Conservation (phyloP, 2,888 invertebrate species). For the Rhaphigaster nebulosa region DNA sequence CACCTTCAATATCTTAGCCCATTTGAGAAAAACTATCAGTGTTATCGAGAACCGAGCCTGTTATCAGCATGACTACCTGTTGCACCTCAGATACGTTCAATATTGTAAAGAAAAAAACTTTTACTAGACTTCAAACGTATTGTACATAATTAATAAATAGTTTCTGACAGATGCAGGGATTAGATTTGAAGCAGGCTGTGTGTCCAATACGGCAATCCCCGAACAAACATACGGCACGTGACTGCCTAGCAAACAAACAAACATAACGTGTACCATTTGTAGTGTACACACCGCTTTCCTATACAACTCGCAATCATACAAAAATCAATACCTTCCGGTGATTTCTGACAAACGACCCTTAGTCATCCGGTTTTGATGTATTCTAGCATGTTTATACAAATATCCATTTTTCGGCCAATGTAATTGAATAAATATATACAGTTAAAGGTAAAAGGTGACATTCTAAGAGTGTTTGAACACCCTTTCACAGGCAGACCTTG, state of each 20-base stretch:
- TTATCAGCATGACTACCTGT: too few species aligned
- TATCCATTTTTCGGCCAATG: background rate
- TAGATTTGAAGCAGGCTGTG: background rate
- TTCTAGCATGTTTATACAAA: background rate
- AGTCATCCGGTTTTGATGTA: background rate
- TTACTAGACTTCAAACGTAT: background rate
- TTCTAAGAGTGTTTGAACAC: too few species aligned
- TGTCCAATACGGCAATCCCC: background rate
- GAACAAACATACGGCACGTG: constrained; percentile 15
- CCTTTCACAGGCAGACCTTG: background rate
- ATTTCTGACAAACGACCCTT: background rate
- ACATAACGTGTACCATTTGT: constrained; percentile 5
- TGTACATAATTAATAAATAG: background rate
- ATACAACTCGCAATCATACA: background rate
- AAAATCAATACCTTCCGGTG: background rate
- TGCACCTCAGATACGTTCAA: too few species aligned
- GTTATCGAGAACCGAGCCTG: too few species aligned
- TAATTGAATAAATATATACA: background rate
- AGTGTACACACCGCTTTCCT: background rate
- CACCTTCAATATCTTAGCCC: too few species aligned
- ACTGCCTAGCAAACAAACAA: constrained; percentile 6
- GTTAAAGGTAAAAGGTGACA: background rate
- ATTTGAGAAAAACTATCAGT: too few species aligned
- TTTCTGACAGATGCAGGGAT: background rate
- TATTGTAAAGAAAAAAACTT: background rate